These are phyloP conservation scores for Girardinichthys multiradiatus DNA, from an alignment of 2,113 vertebrate genomes.

Conservation along the genomic window DNA sequence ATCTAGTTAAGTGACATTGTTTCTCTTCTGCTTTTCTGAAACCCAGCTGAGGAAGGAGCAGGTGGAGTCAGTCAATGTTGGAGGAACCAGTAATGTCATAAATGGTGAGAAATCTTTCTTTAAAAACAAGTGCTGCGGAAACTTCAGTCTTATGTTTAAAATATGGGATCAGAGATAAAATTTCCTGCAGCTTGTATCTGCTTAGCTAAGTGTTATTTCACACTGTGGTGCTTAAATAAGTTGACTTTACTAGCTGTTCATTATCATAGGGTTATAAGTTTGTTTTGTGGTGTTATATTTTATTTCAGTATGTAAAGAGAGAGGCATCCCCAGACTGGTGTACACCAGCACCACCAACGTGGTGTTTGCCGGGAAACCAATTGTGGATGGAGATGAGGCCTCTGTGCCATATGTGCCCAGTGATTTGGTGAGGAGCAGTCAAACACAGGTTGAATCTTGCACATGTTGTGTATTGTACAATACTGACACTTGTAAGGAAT, in stretches of 20 bases:
- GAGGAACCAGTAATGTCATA: slow-evolving; percentile 90
- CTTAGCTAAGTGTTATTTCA: too few species aligned
- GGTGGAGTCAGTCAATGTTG: slow-evolving; percentile 91
- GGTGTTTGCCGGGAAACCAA: slow-evolving; percentile 86
- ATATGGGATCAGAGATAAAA: background rate
- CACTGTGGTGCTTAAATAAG: background rate
- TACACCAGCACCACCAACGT: slow-evolving; percentile 94
- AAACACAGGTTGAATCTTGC: background rate
- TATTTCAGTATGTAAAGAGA: slow-evolving; percentile 85
- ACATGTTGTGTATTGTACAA: background rate
- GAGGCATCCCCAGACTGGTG: slow-evolving; percentile 85
- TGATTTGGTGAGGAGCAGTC: slow-evolving; percentile 80
- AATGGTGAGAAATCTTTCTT: slow-evolving; percentile 80
- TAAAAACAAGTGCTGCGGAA: background rate
- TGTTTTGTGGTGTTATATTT: background rate
- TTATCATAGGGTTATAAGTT: too few species aligned
- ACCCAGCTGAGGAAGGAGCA: slow-evolving; percentile 86
- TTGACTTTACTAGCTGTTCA: background rate
- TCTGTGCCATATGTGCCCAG: slow-evolving; percentile 85
- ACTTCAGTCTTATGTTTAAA: background rate
- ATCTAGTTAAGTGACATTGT: background rate
- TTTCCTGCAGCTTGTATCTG: background rate
- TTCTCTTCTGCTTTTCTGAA: slow-evolving; percentile 27
- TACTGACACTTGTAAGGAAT: background rate
- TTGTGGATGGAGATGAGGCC: slow-evolving; percentile 90